A percentile compares a stretch with the other conserved stretches of the same genome.
Conservation (phyloP, 2,888 invertebrate genomes). For the Clepsis dumicolana region DNA sequence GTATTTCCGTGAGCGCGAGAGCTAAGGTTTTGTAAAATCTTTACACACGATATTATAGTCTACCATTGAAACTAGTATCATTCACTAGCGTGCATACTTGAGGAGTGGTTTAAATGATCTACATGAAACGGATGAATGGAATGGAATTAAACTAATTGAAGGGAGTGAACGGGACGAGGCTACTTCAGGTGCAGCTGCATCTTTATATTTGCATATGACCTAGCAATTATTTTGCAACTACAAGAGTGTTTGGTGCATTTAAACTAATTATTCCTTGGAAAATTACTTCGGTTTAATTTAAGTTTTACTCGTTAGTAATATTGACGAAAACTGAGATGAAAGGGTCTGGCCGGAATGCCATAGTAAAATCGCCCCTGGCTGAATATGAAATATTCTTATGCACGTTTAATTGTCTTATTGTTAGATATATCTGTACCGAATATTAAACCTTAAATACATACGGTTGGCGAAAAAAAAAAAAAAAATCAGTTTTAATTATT, state of each 20-base stretch:
- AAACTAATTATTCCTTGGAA: neutral
- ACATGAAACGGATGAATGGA: neutral
- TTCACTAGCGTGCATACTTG: neutral
- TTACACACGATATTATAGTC: no score
- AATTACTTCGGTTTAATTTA: neutral
- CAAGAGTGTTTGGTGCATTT: slow-evolving; percentile 15
- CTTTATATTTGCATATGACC: slow-evolving; percentile 38
- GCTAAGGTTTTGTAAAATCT: neutral
- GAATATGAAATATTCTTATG: no score
- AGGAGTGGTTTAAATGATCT: neutral
- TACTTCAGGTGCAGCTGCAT: slow-evolving; percentile 21
- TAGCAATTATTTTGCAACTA: slow-evolving; percentile 26
- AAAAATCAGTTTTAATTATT: no score
- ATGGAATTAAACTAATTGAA: slow-evolving; percentile 15
- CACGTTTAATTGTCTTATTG: no score
- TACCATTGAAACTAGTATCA: no score
- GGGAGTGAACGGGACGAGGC: slow-evolving; percentile 16
- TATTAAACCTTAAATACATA: no score
- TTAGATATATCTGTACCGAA: no score
- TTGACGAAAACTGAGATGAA: neutral
- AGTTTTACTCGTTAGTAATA: neutral
- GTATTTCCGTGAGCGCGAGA: no score
- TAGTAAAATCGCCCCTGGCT: no score
- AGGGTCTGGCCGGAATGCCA: no score
- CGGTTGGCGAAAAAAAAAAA: no score